phyloP scores from a whole-genome alignment of 2,888 invertebrate genomes.

The Pollenia amentaria region DNA sequence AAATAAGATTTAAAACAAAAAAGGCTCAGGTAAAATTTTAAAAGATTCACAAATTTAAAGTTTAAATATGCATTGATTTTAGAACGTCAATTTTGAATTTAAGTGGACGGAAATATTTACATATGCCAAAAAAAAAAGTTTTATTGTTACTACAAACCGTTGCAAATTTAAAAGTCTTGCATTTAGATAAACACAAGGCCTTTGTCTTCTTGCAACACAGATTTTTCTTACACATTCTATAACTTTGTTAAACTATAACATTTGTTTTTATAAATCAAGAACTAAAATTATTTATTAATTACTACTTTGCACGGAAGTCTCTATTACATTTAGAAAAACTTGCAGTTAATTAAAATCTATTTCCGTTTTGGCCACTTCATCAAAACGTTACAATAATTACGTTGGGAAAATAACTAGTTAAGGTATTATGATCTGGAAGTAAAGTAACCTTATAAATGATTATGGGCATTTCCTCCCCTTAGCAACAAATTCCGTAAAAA shows the following conservation, averaged over 20 bases:
- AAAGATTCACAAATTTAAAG: too few species aligned
- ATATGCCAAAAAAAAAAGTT: too few species aligned
- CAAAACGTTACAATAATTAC: background rate
- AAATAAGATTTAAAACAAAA: too few species aligned
- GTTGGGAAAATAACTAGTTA: constrained; percentile 12
- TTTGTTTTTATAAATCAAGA: background rate
- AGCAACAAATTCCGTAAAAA: background rate
- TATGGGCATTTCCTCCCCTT: constrained; percentile 49
- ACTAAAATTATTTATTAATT: constrained; percentile 13
- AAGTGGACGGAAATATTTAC: too few species aligned
- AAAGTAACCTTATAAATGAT: constrained; percentile 49
- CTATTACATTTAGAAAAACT: constrained; percentile 18
- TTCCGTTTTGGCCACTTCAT: constrained; percentile 52
- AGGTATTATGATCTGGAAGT: constrained; percentile 40
- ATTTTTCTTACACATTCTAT: background rate
- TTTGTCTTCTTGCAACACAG: too few species aligned
- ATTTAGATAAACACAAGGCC: too few species aligned
- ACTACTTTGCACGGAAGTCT: constrained; percentile 26
- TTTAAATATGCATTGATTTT: too few species aligned
- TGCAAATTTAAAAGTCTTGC: too few species aligned
- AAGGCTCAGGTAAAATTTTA: too few species aligned
- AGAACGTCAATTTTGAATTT: too few species aligned
- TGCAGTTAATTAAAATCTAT: constrained; percentile 41
- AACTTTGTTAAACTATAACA: background rate
- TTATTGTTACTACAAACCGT: too few species aligned